These are phyloP conservation scores for Hymenochirus boettgeri DNA, from an alignment of 2,113 vertebrate genomes.

Conservation along the genomic window DNA sequence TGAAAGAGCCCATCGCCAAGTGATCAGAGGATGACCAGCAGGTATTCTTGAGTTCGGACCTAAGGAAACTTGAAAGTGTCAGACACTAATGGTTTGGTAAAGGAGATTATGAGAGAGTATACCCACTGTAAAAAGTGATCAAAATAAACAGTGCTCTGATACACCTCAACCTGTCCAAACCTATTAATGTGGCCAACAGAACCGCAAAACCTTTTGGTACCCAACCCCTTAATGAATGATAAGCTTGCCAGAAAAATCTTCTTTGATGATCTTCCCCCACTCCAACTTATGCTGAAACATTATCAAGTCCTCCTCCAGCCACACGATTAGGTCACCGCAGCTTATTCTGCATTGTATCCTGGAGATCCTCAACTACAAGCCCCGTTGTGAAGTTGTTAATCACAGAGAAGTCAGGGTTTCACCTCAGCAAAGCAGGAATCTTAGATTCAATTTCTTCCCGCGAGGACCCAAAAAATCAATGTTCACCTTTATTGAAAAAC, in stretches of 20 bases:
- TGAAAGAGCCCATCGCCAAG: slow-evolving; percentile 28
- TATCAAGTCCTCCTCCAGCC: slow-evolving; percentile 65
- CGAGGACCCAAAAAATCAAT: slow-evolving; percentile 67
- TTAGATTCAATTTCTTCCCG: slow-evolving; percentile 74
- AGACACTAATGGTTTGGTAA: slow-evolving; percentile 53
- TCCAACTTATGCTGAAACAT: slow-evolving; percentile 73
- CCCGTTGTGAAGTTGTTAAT: slow-evolving; percentile 52
- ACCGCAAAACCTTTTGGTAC: slow-evolving; percentile 89
- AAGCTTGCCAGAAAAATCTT: slow-evolving; percentile 44
- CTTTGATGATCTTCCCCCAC: slow-evolving; percentile 59
- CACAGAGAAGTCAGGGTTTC: slow-evolving; percentile 44
- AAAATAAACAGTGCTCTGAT: slow-evolving; percentile 65
- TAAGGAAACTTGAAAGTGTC: slow-evolving; percentile 63
- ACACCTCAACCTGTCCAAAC: slow-evolving; percentile 67
- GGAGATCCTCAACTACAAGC: slow-evolving; percentile 56
- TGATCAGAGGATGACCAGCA: slow-evolving; percentile 43
- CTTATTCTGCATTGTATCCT: slow-evolving; percentile 67
- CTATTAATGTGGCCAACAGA: slow-evolving; percentile 73
- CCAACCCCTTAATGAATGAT: not conserved
- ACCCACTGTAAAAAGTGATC: not conserved
- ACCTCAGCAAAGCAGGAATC: slow-evolving; percentile 73
- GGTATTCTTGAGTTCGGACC: slow-evolving; percentile 60
- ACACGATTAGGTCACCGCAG: slow-evolving; percentile 62
- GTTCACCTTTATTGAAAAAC: slow-evolving; percentile 87
- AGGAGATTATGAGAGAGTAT: not conserved